A percentile compares a stretch with the other conserved stretches of the same genome.
These are phyloP conservation scores for Scolopax mira DNA, from an alignment of 2,113 vertebrate genomes.

Conservation along the genomic window DNA sequence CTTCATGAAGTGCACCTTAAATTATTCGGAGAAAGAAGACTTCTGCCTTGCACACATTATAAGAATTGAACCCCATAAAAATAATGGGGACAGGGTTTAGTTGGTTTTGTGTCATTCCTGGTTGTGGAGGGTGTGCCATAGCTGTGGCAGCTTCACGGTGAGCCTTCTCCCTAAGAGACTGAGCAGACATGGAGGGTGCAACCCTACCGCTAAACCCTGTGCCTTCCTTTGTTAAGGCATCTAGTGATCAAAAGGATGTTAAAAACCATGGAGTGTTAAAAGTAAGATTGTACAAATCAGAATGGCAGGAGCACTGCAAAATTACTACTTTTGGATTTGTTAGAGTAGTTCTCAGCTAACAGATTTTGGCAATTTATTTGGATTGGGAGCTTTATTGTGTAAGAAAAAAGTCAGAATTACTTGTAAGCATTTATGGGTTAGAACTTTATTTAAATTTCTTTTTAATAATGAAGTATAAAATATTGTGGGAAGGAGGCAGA, in stretches of 20 bases:
- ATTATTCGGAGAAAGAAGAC: accelerated
- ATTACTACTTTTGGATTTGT: not conserved
- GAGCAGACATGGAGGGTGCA: not conserved
- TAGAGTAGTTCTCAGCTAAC: not conserved
- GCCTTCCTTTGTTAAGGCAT: not conserved
- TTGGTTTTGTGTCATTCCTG: not conserved
- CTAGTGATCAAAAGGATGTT: not conserved
- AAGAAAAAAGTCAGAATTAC: not conserved
- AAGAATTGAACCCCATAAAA: not conserved
- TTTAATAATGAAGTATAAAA: not conserved
- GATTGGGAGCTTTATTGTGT: not conserved
- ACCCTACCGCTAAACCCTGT: not conserved
- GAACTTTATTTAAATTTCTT: not conserved
- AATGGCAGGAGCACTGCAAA: not conserved
- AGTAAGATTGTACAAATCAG: not conserved
- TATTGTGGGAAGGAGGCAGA: not conserved
- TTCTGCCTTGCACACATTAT: accelerated
- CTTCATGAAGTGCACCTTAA: not conserved
- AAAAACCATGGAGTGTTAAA: not conserved
- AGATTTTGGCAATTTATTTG: not conserved
- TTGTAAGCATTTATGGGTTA: not conserved
- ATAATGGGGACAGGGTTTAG: not conserved
- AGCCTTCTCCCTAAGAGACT: not conserved
- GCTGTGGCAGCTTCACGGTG: not conserved
- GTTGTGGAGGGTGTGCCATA: accelerated